Percentiles rank a stretch among this genome's conserved stretches.
Evolutionary conservation across 2,113 vertebrate genomes (phyloP).

Genomic region (Syngnathus floridae): DNA sequence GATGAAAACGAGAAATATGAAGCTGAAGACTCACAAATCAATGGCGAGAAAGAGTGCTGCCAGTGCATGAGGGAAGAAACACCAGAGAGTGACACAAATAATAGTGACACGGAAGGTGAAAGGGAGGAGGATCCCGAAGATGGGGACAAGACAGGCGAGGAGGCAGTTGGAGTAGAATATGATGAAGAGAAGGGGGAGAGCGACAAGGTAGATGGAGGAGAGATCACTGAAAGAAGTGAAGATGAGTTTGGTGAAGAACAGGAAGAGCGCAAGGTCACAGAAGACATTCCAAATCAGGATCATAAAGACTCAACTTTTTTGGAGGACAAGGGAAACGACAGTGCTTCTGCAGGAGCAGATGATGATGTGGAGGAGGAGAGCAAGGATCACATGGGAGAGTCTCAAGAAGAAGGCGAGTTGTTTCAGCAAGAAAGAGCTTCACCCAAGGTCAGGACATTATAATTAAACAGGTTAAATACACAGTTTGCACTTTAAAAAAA

Average conservation of each 20-base stretch:
- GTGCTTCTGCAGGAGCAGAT: conserved; percentile 18
- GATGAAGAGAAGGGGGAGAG: not conserved
- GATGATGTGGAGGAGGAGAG: conserved; percentile 13
- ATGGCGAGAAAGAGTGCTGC: conserved; percentile 5
- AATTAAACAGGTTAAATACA: too few species aligned
- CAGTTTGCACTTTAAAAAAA: too few species aligned
- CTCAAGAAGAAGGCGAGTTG: conserved; percentile 7
- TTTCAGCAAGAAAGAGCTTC: conserved; percentile 24
- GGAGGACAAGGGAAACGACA: conserved; percentile 27
- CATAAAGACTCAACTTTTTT: conserved; percentile 7
- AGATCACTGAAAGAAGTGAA: conserved; percentile 6
- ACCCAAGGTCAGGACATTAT: not conserved
- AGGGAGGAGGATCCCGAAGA: not conserved
- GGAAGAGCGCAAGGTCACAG: not conserved
- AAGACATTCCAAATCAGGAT: not conserved
- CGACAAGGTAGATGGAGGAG: conserved; percentile 2
- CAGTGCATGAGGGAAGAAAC: conserved; percentile 6
- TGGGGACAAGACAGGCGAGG: conserved; percentile 9
- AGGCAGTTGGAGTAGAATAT: conserved; percentile 1
- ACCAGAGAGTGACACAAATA: conserved; percentile 12
- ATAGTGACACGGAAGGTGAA: not conserved
- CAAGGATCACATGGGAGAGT: conserved; percentile 11
- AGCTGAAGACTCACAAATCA: conserved; percentile 1
- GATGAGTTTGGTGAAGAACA: conserved; percentile 15
- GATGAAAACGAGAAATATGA: conserved; percentile 10